These are phyloP conservation scores for Andricus grossulariae DNA, from an alignment of 1,140 invertebrate genomes.

Conservation along the genomic window DNA sequence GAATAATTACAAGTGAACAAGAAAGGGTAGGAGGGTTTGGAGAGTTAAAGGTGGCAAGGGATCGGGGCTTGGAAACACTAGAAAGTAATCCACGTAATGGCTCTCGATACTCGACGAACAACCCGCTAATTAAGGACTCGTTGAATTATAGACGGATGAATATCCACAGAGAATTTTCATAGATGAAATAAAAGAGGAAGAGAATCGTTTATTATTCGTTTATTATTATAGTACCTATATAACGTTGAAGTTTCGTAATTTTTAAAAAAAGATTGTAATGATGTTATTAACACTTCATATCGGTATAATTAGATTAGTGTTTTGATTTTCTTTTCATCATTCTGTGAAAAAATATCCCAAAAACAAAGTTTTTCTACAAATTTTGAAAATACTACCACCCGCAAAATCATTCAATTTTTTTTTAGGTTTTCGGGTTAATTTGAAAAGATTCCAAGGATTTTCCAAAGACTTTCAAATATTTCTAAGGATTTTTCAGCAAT, in stretches of 20 bases:
- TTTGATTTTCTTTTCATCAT: too few species aligned
- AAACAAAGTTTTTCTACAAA: too few species aligned
- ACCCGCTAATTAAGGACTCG: slow-evolving; percentile 54
- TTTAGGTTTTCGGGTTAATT: too few species aligned
- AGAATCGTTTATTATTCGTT: slow-evolving; percentile 19
- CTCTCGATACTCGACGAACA: slow-evolving; percentile 44
- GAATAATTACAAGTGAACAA: slow-evolving; percentile 30
- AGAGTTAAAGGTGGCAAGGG: slow-evolving; percentile 38
- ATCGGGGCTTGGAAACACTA: slow-evolving; percentile 45
- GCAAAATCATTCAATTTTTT: too few species aligned
- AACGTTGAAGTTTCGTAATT: neutral
- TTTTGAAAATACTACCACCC: too few species aligned
- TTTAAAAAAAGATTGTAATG: too few species aligned
- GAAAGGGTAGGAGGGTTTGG: neutral
- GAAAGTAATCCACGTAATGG: slow-evolving; percentile 63
- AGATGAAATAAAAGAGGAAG: neutral
- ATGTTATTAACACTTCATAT: too few species aligned
- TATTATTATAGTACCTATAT: neutral
- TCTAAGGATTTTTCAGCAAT: too few species aligned
- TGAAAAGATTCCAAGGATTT: too few species aligned
- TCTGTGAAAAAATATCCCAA: too few species aligned
- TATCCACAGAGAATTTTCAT: slow-evolving; percentile 16
- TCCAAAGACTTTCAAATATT: too few species aligned
- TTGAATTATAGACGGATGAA: slow-evolving; percentile 55
- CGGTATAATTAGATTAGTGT: too few species aligned